Evolutionary conservation across 2,888 invertebrate genomes (phyloP).

Genomic region (Orthonevra nobilis): DNA sequence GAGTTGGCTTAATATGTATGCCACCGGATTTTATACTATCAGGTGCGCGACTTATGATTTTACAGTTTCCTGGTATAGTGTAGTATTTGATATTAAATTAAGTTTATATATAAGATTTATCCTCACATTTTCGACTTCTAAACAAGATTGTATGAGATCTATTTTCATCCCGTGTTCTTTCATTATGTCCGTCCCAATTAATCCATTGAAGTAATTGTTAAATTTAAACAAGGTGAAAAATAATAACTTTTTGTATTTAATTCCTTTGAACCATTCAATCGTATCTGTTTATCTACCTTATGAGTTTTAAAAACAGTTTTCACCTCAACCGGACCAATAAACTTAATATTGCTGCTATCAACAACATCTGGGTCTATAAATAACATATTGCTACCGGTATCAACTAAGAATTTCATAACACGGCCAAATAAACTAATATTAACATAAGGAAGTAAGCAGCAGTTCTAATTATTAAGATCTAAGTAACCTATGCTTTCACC

Average conservation of each 20-base stretch:
- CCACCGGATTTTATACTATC: slow-evolving; percentile 33
- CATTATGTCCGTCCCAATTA: slow-evolving; percentile 55
- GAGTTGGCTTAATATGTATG: slow-evolving; percentile 12
- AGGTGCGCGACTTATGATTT: slow-evolving; percentile 24
- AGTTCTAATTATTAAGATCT: no score
- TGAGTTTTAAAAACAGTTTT: slow-evolving; percentile 30
- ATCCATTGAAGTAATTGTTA: slow-evolving; percentile 60
- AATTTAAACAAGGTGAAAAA: slow-evolving; percentile 47
- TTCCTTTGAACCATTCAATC: slow-evolving; percentile 13
- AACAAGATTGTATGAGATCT: slow-evolving; percentile 34
- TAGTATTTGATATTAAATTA: slow-evolving; percentile 38
- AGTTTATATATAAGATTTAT: slow-evolving; percentile 27
- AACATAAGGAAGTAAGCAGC: no score
- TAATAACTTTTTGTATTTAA: slow-evolving; percentile 18
- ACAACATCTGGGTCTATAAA: slow-evolving; percentile 55
- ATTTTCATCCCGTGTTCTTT: slow-evolving; percentile 39
- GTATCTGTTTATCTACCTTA: slow-evolving; percentile 21
- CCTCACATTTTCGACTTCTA: slow-evolving; percentile 21
- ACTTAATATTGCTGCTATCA: slow-evolving; percentile 6
- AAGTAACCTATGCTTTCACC: no score
- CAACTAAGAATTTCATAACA: slow-evolving; percentile 16
- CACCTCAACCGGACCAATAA: slow-evolving; percentile 30
- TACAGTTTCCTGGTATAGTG: slow-evolving; percentile 22
- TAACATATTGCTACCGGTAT: slow-evolving; percentile 29
- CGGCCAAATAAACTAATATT: no score